phyloP scores from a whole-genome alignment of 2,888 invertebrate genomes.

The Cordilura impudica region DNA sequence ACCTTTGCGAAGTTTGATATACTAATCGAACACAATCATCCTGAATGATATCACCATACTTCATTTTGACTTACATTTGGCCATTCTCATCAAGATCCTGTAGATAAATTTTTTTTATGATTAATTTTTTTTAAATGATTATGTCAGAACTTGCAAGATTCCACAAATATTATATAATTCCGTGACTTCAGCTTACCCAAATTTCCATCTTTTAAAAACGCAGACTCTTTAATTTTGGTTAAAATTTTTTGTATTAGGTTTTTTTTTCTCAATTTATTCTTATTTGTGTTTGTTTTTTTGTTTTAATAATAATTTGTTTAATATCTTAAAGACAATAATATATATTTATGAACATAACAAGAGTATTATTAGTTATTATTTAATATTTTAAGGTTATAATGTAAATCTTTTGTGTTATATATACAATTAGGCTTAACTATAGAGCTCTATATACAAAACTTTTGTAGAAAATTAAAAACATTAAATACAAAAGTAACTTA shows the following conservation, averaged over 20 bases:
- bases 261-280: conserved; percentile 36
- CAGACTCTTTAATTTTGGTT: not conserved
- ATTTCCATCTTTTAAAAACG: no score
- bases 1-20: no score
- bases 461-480: not conserved
- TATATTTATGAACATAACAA: conserved; percentile 58
- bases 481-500: conserved; percentile 8
- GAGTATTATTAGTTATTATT: conserved; percentile 39
- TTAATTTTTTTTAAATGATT: no score
- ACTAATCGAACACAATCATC: no score
- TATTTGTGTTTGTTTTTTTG: conserved; percentile 19
- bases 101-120: no score
- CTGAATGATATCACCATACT: no score
- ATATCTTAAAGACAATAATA: conserved; percentile 55
- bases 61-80: no score
- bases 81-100: no score
- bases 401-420: conserved; percentile 39
- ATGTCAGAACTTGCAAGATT: no score
- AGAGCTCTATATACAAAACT: conserved; percentile 35
- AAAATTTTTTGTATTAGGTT: not conserved
- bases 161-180: no score
- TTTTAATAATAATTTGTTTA: conserved; percentile 40
- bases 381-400: not conserved
- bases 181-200: no score
- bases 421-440: conserved; percentile 52